Conservation (phyloP, 2,113 vertebrate species). For the Hemiprocne comata region DNA sequence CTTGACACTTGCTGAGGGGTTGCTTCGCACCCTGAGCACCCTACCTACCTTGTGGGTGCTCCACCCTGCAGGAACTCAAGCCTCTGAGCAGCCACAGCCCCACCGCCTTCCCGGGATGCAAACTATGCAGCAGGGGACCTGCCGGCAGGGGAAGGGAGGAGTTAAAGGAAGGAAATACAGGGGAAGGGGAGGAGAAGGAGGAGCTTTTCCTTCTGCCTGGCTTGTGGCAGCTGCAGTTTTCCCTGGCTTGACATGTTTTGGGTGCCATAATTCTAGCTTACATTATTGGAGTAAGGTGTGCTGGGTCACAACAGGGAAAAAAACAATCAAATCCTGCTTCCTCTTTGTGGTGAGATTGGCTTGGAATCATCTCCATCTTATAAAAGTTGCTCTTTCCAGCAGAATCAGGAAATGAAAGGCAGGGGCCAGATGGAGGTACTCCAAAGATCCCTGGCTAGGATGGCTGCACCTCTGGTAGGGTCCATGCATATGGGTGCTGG, state of each 20-base stretch:
- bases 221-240: not conserved
- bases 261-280: not conserved
- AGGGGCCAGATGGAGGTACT: not conserved
- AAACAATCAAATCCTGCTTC: not conserved
- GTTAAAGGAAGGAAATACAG: not conserved
- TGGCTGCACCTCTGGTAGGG: not conserved
- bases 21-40: not conserved
- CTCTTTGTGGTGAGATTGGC: not conserved
- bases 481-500: fast-evolving
- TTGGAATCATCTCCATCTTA: not conserved
- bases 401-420: not conserved
- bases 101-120: not conserved
- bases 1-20: not conserved
- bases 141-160: not conserved
- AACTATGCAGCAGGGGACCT: not conserved
- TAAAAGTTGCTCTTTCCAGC: not conserved
- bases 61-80: not conserved
- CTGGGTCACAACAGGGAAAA: not conserved
- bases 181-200: not conserved
- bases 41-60: not conserved
- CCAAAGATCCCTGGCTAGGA: not conserved
- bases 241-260: not conserved
- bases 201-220: not conserved
- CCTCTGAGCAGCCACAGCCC: not conserved
- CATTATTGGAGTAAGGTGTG: not conserved